Conservation (phyloP, 2,888 invertebrate species). For the Cephus nigrinus region DNA sequence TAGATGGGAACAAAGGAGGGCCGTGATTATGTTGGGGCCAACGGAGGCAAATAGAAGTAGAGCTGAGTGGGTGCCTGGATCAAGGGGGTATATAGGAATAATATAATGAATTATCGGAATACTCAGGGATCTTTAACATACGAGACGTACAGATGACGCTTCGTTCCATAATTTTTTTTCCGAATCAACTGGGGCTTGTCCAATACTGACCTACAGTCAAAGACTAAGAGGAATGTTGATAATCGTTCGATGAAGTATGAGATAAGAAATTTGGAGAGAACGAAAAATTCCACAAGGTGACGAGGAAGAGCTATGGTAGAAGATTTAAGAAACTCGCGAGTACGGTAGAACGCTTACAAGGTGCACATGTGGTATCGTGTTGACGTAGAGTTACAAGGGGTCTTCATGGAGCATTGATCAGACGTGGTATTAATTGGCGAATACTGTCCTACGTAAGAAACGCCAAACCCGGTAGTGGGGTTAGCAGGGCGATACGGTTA, state of each 20-base stretch:
- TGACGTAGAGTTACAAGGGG: not conserved
- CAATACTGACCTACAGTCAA: not conserved
- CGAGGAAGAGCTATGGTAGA: not conserved
- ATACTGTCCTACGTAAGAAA: not conserved
- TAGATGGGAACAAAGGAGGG: not conserved
- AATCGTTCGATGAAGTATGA: not conserved
- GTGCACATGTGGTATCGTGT: not conserved
- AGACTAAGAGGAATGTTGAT: not conserved
- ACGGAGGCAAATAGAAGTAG: not conserved
- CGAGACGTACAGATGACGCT: not conserved
- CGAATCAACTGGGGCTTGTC: not conserved
- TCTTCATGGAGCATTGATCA: not conserved
- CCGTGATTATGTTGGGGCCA: not conserved
- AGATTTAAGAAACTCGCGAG: not conserved
- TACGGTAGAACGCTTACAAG: not conserved
- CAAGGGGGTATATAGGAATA: not conserved
- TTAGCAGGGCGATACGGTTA: slow-evolving; percentile 42
- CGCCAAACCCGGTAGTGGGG: slow-evolving; percentile 27
- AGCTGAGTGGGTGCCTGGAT: not conserved
- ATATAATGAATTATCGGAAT: not conserved
- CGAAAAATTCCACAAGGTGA: not conserved
- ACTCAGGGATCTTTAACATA: not conserved
- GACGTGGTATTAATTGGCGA: not conserved
- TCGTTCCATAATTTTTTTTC: not conserved
- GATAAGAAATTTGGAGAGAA: not conserved